A percentile compares a stretch with the other conserved stretches of the same genome.
Conservation (phyloP, 2,797 vertebrate species). For the Apogon hyalosoma region DNA sequence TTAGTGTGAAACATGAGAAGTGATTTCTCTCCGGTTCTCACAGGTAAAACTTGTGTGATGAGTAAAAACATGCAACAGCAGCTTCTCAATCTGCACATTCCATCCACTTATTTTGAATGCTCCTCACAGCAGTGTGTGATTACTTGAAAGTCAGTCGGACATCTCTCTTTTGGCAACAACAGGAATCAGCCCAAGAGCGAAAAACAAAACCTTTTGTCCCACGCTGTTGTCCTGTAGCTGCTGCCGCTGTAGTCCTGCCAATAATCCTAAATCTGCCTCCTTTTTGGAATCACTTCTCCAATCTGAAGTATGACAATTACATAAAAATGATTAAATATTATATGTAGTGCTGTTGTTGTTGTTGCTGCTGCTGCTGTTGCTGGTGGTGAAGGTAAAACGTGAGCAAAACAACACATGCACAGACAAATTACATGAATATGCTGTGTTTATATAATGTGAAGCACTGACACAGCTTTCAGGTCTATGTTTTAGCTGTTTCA, state of each 20-base stretch:
- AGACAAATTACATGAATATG: background rate
- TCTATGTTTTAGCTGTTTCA: constrained; percentile 14
- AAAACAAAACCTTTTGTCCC: constrained; percentile 80
- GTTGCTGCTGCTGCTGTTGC: background rate
- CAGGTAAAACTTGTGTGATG: constrained; percentile 39
- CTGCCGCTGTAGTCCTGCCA: constrained; percentile 78
- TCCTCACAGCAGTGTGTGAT: constrained; percentile 71
- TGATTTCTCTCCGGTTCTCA: constrained; percentile 5
- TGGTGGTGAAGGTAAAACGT: background rate
- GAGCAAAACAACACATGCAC: background rate
- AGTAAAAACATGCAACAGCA: constrained; percentile 30
- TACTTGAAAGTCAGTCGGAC: constrained; percentile 72
- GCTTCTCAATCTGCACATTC: constrained; percentile 56
- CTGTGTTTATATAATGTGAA: background rate
- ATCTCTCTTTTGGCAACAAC: constrained; percentile 74
- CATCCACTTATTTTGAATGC: constrained; percentile 63
- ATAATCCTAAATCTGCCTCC: constrained; percentile 86
- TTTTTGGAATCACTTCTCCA: constrained; percentile 87
- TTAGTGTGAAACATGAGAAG: background rate
- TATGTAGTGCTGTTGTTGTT: background rate
- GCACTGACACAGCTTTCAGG: background rate
- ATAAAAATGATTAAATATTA: constrained; percentile 1
- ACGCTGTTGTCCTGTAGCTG: constrained; percentile 81
- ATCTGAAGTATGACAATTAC: constrained; percentile 63
- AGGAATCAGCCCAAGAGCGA: constrained; percentile 58